Conservation (phyloP, 2,797 vertebrate species). For the Aselliscus stoliczkanus region DNA sequence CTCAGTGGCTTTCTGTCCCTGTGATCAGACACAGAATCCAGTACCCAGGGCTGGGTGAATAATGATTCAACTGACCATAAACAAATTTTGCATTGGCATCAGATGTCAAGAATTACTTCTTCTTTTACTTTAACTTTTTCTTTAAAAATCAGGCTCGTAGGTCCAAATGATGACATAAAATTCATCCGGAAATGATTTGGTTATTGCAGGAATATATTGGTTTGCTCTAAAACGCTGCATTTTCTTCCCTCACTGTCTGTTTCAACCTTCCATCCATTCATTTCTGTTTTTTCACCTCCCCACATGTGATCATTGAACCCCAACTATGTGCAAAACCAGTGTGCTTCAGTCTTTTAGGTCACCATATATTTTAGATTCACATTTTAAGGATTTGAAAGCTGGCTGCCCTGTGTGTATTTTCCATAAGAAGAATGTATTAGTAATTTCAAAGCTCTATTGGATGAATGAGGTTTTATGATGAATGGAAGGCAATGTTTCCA, state of each 20-base stretch:
- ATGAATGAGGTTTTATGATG: neutral
- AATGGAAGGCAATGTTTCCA: neutral
- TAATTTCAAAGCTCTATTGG: neutral
- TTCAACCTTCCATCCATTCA: neutral
- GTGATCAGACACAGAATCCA: fast-evolving
- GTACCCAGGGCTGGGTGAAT: fast-evolving
- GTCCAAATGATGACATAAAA: neutral
- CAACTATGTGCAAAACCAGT: neutral
- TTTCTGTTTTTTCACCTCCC: neutral
- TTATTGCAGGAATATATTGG: neutral
- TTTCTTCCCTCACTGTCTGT: neutral
- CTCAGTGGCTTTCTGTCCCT: fast-evolving
- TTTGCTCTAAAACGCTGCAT: too few relatives aligned
- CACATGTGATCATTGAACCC: fast-evolving
- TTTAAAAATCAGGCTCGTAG: neutral
- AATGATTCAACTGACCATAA: neutral
- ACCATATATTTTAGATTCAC: neutral
- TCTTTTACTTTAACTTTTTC: neutral
- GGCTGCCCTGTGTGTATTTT: neutral
- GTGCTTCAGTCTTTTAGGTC: neutral
- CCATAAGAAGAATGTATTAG: neutral
- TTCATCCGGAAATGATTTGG: neutral
- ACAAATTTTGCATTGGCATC: neutral
- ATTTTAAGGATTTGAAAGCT: neutral
- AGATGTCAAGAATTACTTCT: neutral